Percentiles rank a stretch among this genome's conserved stretches.
Conservation (phyloP, 2,113 vertebrate genomes). For the Reinhardtius hippoglossoides region DNA sequence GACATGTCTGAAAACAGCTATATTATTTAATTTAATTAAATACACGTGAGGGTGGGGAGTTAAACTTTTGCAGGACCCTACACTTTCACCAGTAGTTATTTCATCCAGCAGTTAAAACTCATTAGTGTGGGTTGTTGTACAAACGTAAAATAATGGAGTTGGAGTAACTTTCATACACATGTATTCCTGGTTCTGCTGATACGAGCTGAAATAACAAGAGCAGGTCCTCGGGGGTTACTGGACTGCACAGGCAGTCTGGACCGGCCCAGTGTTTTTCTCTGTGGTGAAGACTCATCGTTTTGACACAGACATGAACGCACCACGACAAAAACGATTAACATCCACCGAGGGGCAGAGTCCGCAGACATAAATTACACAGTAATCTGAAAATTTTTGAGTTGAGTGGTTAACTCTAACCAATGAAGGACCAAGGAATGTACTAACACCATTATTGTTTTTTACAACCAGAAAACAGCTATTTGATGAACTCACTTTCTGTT, state of each 20-base stretch:
- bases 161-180: constrained; percentile 15
- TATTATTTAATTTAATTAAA: too few species aligned
- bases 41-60: background rate
- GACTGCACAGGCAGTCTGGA: constrained; percentile 16
- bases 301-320: background rate
- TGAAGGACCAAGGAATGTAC: too few species aligned
- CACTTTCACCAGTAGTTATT: constrained; percentile 13
- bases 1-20: too few species aligned
- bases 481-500: background rate
- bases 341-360: background rate
- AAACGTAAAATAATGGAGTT: constrained; percentile 1
- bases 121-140: background rate
- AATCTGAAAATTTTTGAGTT: too few species aligned
- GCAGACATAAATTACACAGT: too few species aligned
- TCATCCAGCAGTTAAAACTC: background rate
- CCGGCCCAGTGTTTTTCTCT: background rate
- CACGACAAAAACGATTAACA: background rate
- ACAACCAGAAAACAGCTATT: background rate
- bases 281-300: constrained; percentile 7
- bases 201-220: constrained; percentile 27
- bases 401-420: background rate
- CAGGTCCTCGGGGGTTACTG: background rate
- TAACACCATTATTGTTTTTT: background rate
- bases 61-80: background rate
- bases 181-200: constrained; percentile 46